Evolutionary conservation across 1,140 invertebrate species (phyloP), one percentile per base, ranked within the genome.

Genomic region (Brachionus rubens): DNA sequence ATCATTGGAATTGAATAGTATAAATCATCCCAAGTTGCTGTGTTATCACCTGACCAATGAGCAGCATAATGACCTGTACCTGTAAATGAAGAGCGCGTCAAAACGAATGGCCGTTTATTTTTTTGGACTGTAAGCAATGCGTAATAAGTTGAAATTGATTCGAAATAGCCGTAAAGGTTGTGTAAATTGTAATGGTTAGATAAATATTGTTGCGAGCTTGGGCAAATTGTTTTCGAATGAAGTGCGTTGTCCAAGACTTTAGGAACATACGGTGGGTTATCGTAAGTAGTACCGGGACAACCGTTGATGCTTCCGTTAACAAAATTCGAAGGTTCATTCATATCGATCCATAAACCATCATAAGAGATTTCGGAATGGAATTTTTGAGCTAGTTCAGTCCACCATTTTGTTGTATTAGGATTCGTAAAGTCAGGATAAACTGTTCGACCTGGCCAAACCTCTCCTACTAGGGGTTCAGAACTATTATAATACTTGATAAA

Each of bases 271-370:
- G 82, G 83, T 56, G 84, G 84, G 43, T 83, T 79, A 48, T 85
- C 91, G 0, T 89, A 85, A 9, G 79, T 79, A 77, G 88, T 90
- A 12, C 80, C 79, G 79, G 88, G 87, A 47, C 91, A 88, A 14
- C 86, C 85, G 67, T 79, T 48, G n/a, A 78, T 77, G 43, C 82
- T 83, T 28, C 91, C 91, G 79, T 89, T 87, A n/a, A 89, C 86
- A 84, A 92, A 91, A 82, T 91, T 93, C 0, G 90, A 91, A 1
- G 91, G 90, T 81, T 94, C 92, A 83, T 94, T 93, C 92, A 93
- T 87, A 78, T 87, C 85, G 24, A 81, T 82, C 83, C 83, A 84
- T 24, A 83, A 78, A 12, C 92, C 93, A 81, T 94, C 92, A 81
- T 90, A 91, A 56, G 87, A 83, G 56, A 84, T 78, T 3, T 24